phyloP scores from a whole-genome alignment of 2,888 invertebrate species.

The Apamea anceps region DNA sequence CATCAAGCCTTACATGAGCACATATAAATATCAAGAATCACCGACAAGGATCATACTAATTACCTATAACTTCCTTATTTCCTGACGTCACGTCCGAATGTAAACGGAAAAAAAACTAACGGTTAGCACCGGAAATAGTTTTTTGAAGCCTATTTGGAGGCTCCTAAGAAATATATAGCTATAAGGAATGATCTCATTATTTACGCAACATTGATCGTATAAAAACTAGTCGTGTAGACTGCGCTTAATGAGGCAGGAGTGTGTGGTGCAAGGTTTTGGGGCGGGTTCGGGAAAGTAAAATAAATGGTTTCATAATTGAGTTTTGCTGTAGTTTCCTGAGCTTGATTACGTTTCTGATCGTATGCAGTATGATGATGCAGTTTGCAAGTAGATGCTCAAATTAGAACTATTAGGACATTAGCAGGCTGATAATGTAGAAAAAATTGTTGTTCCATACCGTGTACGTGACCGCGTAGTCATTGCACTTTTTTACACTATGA shows the following conservation, averaged over 20 bases:
- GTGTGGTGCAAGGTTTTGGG: constrained; percentile 65
- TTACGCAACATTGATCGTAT: constrained; percentile 78
- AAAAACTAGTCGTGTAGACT: constrained; percentile 72
- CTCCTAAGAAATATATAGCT: constrained; percentile 74
- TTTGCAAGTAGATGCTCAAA: neutral
- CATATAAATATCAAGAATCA: constrained; percentile 42
- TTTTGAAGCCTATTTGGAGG: constrained; percentile 63
- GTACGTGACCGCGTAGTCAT: too few species aligned
- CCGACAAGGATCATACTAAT: constrained; percentile 63
- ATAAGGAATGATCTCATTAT: constrained; percentile 79
- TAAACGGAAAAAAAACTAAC: constrained; percentile 74
- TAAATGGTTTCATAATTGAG: neutral
- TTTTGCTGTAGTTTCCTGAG: neutral
- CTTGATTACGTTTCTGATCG: neutral
- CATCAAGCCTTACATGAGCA: constrained; percentile 29
- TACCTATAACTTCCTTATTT: constrained; percentile 70
- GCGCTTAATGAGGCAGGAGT: constrained; percentile 67
- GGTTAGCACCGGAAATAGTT: constrained; percentile 79
- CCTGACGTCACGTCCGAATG: constrained; percentile 69
- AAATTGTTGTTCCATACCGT: too few species aligned
- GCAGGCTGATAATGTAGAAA: neutral
- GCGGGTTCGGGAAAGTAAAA: neutral
- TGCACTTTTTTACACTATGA: too few species aligned
- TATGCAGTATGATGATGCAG: neutral
- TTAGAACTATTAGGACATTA: neutral